Evolutionary conservation across 2,113 vertebrate genomes (phyloP), one percentile per base, ranked within the genome.

Genomic region (Lates calcarifer): DNA sequence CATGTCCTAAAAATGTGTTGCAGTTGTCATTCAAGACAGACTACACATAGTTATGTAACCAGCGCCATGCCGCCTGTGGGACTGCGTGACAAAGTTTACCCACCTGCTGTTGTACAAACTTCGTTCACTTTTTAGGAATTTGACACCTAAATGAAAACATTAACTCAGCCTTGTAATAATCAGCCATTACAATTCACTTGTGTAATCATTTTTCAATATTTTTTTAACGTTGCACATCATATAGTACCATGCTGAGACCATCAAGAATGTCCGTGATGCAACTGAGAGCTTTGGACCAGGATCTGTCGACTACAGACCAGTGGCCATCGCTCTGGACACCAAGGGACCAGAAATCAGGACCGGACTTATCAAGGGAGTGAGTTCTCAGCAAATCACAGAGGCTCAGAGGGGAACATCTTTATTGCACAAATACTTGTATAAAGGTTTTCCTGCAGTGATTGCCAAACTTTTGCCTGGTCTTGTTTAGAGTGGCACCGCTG

Each of bases 271-370:
- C 55, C 97, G 98, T 57, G 91, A 95, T 6, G 98, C 98, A 63
- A 94, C 96, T 0, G 97, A 99, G 84, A 98, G 97, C 94, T 99
- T 99, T 87, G 96, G 90, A 12, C 92, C 95, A 17, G 97, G 98
- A 77, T 96, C 96, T 45, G 94, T 96, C 37, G 94, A 95, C 12
- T 99, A 99, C 94, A 96, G 97, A 91, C 98, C 98, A 2, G 94
- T 99, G 64, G 98, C 97, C 67, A 95, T 99, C 74, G 98, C 98
- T 79, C 93, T 99, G 93, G 98, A 99, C 92, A 99, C 98, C 35
- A 99, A 99, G 92, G 98, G 98, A 90, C 98, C 98, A 53, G 97
- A 99, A 95, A 99, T 99, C 92, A 94, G 98, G 84, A 99, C 98
- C 12, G 98, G 98, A 81, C 97, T 99, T 56, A 99, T 99, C 94